phyloP scores from a whole-genome alignment of 1,140 invertebrate genomes.

The Spodoptera litura region DNA sequence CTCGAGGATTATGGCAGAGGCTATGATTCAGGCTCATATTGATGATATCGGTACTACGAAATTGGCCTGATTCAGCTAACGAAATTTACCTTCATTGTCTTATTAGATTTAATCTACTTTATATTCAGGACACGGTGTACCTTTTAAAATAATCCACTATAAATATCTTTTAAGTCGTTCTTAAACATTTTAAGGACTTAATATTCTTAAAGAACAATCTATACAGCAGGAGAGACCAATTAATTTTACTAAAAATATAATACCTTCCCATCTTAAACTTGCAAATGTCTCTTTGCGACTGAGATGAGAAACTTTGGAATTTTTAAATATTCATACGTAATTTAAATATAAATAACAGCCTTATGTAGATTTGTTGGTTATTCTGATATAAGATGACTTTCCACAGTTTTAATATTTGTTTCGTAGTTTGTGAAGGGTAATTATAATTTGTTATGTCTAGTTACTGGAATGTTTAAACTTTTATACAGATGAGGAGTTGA shows the following conservation, averaged over 20 bases:
- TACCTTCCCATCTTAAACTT: constrained; percentile 46
- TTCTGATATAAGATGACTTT: constrained; percentile 35
- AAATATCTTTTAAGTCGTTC: constrained; percentile 32
- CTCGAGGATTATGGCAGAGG: constrained; percentile 13
- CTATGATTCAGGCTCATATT: constrained; percentile 31
- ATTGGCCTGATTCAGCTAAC: constrained; percentile 39
- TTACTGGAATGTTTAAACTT: constrained; percentile 10
- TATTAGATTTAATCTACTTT: constrained; percentile 37
- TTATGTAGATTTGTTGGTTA: constrained; percentile 38
- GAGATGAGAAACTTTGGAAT: constrained; percentile 43
- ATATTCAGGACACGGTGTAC: constrained; percentile 40
- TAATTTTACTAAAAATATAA: constrained; percentile 47
- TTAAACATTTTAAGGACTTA: constrained; percentile 37
- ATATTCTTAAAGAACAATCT: constrained; percentile 18
- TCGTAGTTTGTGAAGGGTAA: constrained; percentile 4
- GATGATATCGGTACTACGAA: constrained; percentile 29
- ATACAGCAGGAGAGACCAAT: constrained; percentile 13
- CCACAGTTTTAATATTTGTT: constrained; percentile 19
- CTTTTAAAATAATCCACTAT: constrained; percentile 45
- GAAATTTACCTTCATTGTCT: constrained; percentile 42
- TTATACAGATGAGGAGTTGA: constrained; percentile 8
- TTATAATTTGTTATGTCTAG: constrained; percentile 14
- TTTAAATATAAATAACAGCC: constrained; percentile 51
- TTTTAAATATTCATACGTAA: constrained; percentile 50
- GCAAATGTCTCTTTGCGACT: constrained; percentile 47